Conservation (phyloP, 2,113 vertebrate species). For the Calypte anna region DNA sequence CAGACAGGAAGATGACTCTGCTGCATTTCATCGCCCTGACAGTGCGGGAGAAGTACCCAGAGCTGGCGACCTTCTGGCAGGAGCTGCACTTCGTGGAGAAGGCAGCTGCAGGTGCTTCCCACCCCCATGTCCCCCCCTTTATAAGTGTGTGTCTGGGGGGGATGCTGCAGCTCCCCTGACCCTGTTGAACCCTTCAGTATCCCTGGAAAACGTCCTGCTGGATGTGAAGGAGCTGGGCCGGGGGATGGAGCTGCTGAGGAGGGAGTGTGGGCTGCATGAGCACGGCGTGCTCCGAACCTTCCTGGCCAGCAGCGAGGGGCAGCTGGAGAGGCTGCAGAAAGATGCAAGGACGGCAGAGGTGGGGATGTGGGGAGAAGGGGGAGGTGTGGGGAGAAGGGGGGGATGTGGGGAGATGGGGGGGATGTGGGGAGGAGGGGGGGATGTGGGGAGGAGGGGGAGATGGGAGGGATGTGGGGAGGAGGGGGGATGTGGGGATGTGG, state of each 20-base stretch:
- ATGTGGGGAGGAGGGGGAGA: too few species aligned
- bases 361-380: neutral
- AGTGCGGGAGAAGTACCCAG: slow-evolving; percentile 92
- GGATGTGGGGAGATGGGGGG: too few species aligned
- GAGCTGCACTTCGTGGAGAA: slow-evolving; percentile 97
- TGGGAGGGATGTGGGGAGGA: too few species aligned
- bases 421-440: too few species aligned
- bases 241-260: slow-evolving; percentile 93
- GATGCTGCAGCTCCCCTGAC: too few species aligned
- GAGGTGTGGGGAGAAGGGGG: too few species aligned
- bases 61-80: slow-evolving; percentile 90
- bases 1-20: slow-evolving; percentile 94
- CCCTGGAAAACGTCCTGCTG: slow-evolving; percentile 93
- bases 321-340: slow-evolving; percentile 90
- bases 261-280: slow-evolving; percentile 91
- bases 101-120: slow-evolving; percentile 86
- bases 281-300: slow-evolving; percentile 88
- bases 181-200: slow-evolving; percentile 80
- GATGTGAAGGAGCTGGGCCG: slow-evolving; percentile 94
- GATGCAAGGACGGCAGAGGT: slow-evolving; percentile 91
- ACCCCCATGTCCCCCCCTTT: too few species aligned
- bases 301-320: slow-evolving; percentile 83
- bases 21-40: slow-evolving; percentile 95
- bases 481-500: too few species aligned
- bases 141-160: too few species aligned